Evolutionary conservation across 23 tunicate genomes (phyloP), one percentile per base, ranked within the genome.

Genomic region (Halocynthia aurantium): DNA sequence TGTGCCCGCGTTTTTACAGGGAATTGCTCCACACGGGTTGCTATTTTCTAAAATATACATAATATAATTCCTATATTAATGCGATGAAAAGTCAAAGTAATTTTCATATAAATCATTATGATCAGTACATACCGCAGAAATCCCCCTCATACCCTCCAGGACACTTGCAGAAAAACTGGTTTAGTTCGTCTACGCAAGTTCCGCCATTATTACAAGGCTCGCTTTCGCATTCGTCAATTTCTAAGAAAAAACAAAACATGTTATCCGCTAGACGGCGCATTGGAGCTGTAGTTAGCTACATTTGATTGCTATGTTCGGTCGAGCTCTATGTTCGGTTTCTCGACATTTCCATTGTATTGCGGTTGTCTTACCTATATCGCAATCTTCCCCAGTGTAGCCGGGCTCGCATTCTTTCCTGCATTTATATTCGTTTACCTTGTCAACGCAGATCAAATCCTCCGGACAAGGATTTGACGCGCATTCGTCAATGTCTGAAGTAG

Each of bases 181-280:
- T 76, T 13, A 83, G 6, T 61, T 54, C 53, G 74, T 87, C 89
- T 11, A n/a, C 11, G 73, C 98, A 93, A 52, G 86, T 83, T 66
- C 85, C 98, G 19, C 80, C 89, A 63, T 93, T 87, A 61, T 78
- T 77, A 79, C 98, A 93, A 21, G 98, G 98, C 56, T 75, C 61
- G 51, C 87, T 85, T 54, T 92, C 98, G 68, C 98, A 92, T 82
- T 92, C 98, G 61, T 92, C 81, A 19, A 92, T 81, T 73, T 92
- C 98, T 92, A 44, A 0, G 8, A 58, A 71, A 57, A 72, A 55
- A 67, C 72, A 67, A 11, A 15, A 67, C 12, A 15, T 58, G 15
- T 58, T n/a, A 58, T 58, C 17, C n/a, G n/a, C n/a, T 60, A 15
- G n/a, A 60, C n/a, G n/a, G 17, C n/a, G 4, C 17, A 60, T 60